Base-by-base conservation (phyloP, 1,140 invertebrate species). In the Trinorchestia longiramus region DNA sequence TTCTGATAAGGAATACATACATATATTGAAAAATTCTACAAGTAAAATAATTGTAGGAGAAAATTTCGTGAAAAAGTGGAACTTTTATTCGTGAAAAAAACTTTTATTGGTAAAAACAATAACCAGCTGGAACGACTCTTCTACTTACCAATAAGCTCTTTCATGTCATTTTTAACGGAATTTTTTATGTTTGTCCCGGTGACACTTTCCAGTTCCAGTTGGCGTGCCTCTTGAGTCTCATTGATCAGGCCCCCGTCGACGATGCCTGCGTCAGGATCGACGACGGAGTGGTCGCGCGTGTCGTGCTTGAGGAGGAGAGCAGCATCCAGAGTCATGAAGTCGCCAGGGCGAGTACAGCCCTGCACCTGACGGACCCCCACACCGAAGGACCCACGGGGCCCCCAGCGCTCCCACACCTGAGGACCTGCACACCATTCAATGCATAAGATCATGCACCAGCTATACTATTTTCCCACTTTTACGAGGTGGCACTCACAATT, bases 341-440 rank as follows among this genome's bases (percentile, higher is more conserved):
- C 92, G 17, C 43, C 92, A 8, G 92, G 43, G 40, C 92, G 92
- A 1, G 92, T 45, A 43, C 92, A 94, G 92, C 92, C 92, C 43
- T 45, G 43, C 92, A 94, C 92, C 92, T 94, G 92, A 8, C 92
- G 92, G 8, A 94, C 92, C 40, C 92, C 92, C 92, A 94, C 92
- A 11, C 43, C 92, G 19, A 11, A 43, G 19, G 92, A 94, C 4
- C 41, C 92, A n/a, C 11, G 44, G 19, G 92, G 92, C 0, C 43
- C 92, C 92, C 92, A 94, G 92, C 92, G 92, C 92, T 94, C 92
- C 92, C 92, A 43, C 43, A 43, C 36, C 43, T 43, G 43, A 40
- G 92, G 92, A 91, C 88, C 88, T 91, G 88, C 88, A 44, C 88
- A 44, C 41, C 88, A 91, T 36, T 77, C 28, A 77, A 15, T 36